Conservation (phyloP, 1,140 invertebrate species). For the Pseudomyrmex flavicornis region DNA sequence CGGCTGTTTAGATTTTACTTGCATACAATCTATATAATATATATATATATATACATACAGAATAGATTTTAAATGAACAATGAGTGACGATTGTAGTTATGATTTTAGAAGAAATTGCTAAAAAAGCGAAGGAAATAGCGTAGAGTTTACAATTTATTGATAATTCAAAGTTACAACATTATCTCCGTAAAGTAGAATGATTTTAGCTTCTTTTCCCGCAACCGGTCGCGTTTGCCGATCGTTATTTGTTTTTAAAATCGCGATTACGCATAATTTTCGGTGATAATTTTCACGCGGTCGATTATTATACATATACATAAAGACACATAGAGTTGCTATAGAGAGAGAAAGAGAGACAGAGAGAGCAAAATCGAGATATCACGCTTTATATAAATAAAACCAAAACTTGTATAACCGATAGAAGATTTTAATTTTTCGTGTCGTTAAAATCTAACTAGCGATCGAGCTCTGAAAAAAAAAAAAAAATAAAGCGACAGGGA, state of each 20-base stretch:
- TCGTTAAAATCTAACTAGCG: slow-evolving; percentile 56
- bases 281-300: slow-evolving; percentile 59
- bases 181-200: slow-evolving; percentile 23
- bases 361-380: slow-evolving; percentile 75
- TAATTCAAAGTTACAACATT: slow-evolving; percentile 55
- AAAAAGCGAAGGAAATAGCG: slow-evolving; percentile 7
- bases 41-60: background rate
- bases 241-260: slow-evolving; percentile 17
- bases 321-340: slow-evolving; percentile 66
- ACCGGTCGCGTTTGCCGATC: slow-evolving; percentile 32
- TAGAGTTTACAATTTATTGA: slow-evolving; percentile 19
- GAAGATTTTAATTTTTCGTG: slow-evolving; percentile 59
- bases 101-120: slow-evolving; percentile 8
- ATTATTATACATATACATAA: slow-evolving; percentile 15
- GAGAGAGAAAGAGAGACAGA: too few species aligned
- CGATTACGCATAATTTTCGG: slow-evolving; percentile 40
- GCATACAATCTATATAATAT: background rate
- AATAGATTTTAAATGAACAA: slow-evolving; percentile 15
- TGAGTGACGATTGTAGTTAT: background rate
- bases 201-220: slow-evolving; percentile 36
- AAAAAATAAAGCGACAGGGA: slow-evolving; percentile 25
- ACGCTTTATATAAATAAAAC: slow-evolving; percentile 77
- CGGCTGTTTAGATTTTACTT: slow-evolving; percentile 33
- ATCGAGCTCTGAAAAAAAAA: slow-evolving; percentile 11
- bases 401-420: slow-evolving; percentile 25